Evolutionary conservation across 2,113 vertebrate genomes (phyloP).

Genomic region (Caloenas nicobarica): DNA sequence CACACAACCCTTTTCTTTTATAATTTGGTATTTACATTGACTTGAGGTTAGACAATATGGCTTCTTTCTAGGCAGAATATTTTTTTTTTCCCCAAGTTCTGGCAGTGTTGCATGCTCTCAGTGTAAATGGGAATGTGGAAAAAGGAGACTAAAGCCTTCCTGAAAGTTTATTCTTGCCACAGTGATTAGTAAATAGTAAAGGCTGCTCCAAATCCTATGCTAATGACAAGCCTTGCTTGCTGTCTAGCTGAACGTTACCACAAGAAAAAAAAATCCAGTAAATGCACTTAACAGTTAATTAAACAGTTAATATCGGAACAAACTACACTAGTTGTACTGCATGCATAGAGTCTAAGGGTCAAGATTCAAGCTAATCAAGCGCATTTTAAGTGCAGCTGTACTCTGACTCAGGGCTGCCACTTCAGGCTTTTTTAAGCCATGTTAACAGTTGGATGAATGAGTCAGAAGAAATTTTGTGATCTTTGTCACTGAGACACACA

Average conservation of each 20-base stretch:
- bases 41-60: neutral
- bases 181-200: neutral
- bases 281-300: neutral
- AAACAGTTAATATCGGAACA: conserved; percentile 29
- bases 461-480: conserved; percentile 42
- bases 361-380: neutral
- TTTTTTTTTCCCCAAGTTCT: neutral
- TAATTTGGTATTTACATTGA: neutral
- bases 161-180: neutral
- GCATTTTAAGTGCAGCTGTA: neutral
- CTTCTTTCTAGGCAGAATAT: neutral
- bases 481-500: conserved; percentile 30
- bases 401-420: neutral
- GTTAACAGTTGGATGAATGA: conserved; percentile 32
- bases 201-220: neutral
- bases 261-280: neutral
- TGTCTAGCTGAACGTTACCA: neutral
- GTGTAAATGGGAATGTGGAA: neutral
- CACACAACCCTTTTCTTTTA: neutral
- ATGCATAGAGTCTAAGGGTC: conserved; percentile 69
- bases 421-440: conserved; percentile 1
- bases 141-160: neutral
- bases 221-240: neutral
- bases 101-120: neutral
- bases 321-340: neutral